Evolutionary conservation across 2,888 invertebrate genomes (phyloP), one percentile per base, ranked within the genome.

Genomic region (Callyntrura sp.): DNA sequence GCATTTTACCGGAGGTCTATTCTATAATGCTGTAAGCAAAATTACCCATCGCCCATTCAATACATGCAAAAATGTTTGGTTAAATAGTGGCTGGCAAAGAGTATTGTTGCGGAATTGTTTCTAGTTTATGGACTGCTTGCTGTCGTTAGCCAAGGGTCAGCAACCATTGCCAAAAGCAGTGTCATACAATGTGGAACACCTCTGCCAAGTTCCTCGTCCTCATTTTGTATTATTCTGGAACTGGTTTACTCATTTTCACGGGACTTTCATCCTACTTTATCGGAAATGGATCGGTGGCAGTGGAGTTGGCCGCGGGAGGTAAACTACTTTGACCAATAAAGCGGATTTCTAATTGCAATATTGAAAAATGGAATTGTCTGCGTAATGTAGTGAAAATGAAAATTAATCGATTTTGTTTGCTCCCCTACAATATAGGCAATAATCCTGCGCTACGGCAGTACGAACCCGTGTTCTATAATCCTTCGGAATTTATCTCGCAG

Each of bases 381-480:
- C 35, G 35, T 35, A 35, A 35, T 35, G 6, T 4, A 35, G 6
- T 35, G 35, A 35, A 35, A 35, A 35, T 35, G 35, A 35, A 35
- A 35, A 35, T 35, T 4, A 35, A 35, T 35, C 35, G 35, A 35
- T 35, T 83, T 20, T 43, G 8, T 65, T 65, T 6, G 35, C 35
- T 35, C 35, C 6, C 6, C 6, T 35, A 4, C 6, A 35, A 35
- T 70, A 23, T 45, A 85, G 90, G 86, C 51, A 76, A 81, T 23
- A 81, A 73, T 55, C 91, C 90, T 23, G 62, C 85, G 12, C 85
- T 92, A 12, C 96, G 96, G 91, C 96, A 97, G 95, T 98, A 96
- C 96, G 97, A 97, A 95, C 96, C 97, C 91, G 96, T 97, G 93
- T 95, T 95, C 94, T 98, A 97, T 95, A 96, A 97, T 95, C 96